phyloP scores from a whole-genome alignment of 2,113 vertebrate genomes.

The Myotis brandtii region DNA sequence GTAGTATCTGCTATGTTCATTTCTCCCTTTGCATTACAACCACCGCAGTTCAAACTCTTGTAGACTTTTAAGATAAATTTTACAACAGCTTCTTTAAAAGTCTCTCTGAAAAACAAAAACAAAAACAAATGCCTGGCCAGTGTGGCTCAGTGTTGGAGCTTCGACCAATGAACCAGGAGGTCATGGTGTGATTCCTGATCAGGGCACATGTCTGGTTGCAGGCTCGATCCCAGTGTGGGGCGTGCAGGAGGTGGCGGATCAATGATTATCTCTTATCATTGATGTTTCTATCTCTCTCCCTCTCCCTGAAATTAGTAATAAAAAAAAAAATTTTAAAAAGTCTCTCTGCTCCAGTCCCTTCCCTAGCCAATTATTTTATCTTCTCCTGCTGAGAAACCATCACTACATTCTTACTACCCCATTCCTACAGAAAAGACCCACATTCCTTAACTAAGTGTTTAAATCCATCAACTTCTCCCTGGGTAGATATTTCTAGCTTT shows the following conservation, averaged over 20 bases:
- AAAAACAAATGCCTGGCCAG: too few species aligned
- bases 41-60: neutral
- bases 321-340: too few species aligned
- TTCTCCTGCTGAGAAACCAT: neutral
- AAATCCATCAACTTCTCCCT: neutral
- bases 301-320: too few species aligned
- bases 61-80: neutral
- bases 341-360: neutral
- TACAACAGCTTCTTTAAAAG: neutral
- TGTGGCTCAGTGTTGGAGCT: too few species aligned
- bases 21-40: neutral
- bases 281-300: too few species aligned
- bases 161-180: too few species aligned
- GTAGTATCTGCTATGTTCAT: neutral
- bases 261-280: too few species aligned
- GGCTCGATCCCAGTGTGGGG: too few species aligned
- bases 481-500: neutral
- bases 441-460: neutral
- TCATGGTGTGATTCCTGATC: too few species aligned
- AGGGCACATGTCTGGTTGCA: too few species aligned
- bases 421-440: neutral
- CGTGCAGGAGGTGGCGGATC: too few species aligned
- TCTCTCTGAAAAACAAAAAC: too few species aligned
- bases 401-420: neutral
- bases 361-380: neutral